Percentiles rank a stretch among this genome's conserved stretches.
These are phyloP conservation scores for Euborellia annulipes DNA, from an alignment of 1,140 invertebrate species.

Conservation along the genomic window DNA sequence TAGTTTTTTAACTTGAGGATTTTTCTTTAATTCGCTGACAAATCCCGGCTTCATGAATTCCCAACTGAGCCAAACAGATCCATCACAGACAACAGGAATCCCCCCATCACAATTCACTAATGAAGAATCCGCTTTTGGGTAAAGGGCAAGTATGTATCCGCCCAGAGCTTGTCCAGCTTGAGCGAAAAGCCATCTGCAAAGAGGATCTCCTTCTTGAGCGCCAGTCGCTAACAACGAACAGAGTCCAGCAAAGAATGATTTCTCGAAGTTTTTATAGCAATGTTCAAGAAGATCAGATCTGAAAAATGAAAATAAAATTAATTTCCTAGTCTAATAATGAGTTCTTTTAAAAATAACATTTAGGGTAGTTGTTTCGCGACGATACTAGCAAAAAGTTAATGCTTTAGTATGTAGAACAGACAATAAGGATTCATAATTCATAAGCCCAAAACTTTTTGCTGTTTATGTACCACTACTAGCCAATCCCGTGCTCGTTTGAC, in stretches of 20 bases:
- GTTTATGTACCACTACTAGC: no score
- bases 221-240: conserved; percentile 53
- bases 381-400: no score
- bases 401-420: no score
- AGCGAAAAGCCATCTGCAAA: conserved; percentile 56
- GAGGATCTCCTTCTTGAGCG: conserved; percentile 49
- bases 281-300: conserved; percentile 49
- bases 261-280: conserved; percentile 71
- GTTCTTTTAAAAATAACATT: no score
- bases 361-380: no score
- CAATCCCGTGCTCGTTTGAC: no score
- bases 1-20: conserved; percentile 32
- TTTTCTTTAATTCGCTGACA: conserved; percentile 29
- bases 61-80: conserved; percentile 95
- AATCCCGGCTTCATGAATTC: conserved; percentile 56
- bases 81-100: conserved; percentile 76
- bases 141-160: conserved; percentile 50
- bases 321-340: no score
- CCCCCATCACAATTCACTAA: conserved; percentile 35
- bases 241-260: conserved; percentile 61
- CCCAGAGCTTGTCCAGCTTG: conserved; percentile 63
- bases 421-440: no score
- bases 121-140: conserved; percentile 40
- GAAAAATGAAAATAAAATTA: conserved; percentile 11
- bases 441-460: no score